These are phyloP conservation scores for Latrodectus hesperus DNA, from an alignment of 2,888 invertebrate species.

Conservation along the genomic window DNA sequence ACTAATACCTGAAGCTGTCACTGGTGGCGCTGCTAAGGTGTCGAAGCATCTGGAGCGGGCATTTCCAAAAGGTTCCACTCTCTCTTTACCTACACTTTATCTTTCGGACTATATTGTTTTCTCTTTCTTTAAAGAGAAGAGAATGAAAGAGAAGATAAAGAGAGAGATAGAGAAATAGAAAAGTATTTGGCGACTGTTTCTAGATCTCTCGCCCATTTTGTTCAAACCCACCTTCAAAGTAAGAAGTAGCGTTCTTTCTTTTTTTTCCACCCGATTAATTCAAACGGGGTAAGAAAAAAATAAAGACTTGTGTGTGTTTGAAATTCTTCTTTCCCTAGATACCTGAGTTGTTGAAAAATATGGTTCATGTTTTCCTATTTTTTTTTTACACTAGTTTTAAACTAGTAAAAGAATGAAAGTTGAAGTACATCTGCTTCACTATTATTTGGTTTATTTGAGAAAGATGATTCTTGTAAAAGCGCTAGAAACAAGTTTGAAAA, in stretches of 20 bases:
- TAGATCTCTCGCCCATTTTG: constrained; percentile 36
- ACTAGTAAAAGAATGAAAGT: too few species aligned
- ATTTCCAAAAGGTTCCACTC: constrained; percentile 9
- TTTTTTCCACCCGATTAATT: constrained; percentile 58
- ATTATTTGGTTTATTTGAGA: too few species aligned
- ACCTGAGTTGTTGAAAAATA: neutral
- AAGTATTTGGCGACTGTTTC: constrained; percentile 39
- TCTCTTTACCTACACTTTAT: neutral
- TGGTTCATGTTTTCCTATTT: neutral
- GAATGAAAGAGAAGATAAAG: neutral
- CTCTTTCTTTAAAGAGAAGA: constrained; percentile 10
- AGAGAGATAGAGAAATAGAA: constrained; percentile 15
- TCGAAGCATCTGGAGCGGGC: constrained; percentile 41
- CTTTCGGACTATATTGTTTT: constrained; percentile 40
- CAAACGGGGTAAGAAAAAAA: neutral
- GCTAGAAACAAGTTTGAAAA: too few species aligned
- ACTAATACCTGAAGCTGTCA: constrained; percentile 38
- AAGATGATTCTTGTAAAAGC: too few species aligned
- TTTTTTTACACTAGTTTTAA: too few species aligned
- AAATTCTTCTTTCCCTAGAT: neutral
- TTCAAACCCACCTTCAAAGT: constrained; percentile 27
- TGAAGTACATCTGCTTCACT: too few species aligned
- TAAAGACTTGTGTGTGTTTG: constrained; percentile 25
- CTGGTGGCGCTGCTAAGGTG: constrained; percentile 4
- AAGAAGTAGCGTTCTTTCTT: constrained; percentile 19